Conservation (phyloP, 92 coral and sea anemone species). For the Blastomussa wellsi region DNA sequence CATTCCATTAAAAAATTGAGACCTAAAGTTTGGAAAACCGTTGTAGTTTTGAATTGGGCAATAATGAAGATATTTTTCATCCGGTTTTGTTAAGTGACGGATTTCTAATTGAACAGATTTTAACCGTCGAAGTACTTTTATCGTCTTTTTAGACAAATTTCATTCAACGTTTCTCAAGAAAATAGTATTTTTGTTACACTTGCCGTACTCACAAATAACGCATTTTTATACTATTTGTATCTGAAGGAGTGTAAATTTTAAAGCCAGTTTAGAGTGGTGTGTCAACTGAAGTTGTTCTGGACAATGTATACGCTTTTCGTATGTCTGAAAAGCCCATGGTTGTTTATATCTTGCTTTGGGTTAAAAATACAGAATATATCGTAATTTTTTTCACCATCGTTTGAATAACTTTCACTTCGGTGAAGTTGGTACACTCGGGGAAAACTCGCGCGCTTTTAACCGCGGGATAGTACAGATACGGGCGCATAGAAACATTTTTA, state of each 20-base stretch:
- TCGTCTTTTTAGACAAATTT: background rate
- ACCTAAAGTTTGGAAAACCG: too few relatives aligned
- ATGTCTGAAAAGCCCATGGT: background rate
- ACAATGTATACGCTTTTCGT: background rate
- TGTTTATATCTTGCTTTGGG: slow-evolving; percentile 2
- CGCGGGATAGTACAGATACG: too few relatives aligned
- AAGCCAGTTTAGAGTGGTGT: background rate
- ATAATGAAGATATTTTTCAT: background rate
- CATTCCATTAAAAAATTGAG: background rate
- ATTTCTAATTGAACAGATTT: background rate
- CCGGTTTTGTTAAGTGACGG: background rate
- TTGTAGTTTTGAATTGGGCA: background rate
- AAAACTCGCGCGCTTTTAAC: too few relatives aligned
- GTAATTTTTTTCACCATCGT: background rate
- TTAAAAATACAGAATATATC: background rate
- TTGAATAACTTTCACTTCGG: background rate
- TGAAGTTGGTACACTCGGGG: too few relatives aligned
- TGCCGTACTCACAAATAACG: background rate
- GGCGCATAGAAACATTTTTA: too few relatives aligned
- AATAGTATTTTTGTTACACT: background rate
- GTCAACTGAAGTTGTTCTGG: background rate
- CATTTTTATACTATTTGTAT: background rate
- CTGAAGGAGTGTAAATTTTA: slow-evolving; percentile 1
- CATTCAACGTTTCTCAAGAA: background rate
- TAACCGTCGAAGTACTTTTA: background rate